Percentiles rank a stretch among this genome's conserved stretches.
phyloP scores from a whole-genome alignment of 2,113 vertebrate genomes.

The Hydrolagus affinis region DNA sequence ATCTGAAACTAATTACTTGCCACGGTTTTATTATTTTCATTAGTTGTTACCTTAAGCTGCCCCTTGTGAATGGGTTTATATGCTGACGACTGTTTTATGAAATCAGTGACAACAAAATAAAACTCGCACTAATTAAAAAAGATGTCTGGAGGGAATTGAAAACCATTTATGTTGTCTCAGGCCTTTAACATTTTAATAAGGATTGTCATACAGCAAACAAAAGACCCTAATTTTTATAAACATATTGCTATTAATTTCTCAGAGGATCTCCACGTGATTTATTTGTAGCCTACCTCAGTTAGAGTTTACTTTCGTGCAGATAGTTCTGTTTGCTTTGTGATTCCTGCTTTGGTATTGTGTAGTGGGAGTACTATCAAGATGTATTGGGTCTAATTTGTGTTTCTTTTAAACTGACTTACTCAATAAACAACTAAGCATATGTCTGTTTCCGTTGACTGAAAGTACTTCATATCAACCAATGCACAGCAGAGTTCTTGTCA shows the following conservation, averaged over 20 bases:
- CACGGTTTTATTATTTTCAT: conserved; percentile 14
- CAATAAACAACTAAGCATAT: too few relatives aligned
- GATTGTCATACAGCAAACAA: conserved; percentile 4
- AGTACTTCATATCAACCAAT: too few relatives aligned
- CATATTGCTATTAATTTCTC: neutral
- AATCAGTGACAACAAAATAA: conserved; percentile 22
- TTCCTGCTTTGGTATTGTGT: neutral
- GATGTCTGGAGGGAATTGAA: conserved; percentile 15
- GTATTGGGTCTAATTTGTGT: too few relatives aligned
- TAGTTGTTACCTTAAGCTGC: neutral
- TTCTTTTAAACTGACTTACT: too few relatives aligned
- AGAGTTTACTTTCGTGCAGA: neutral
- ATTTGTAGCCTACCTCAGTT: neutral
- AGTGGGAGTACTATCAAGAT: neutral
- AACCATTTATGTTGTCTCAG: conserved; percentile 4
- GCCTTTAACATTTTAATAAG: conserved; percentile 26
- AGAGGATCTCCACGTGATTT: neutral
- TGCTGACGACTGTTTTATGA: conserved; percentile 27
- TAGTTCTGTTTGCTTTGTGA: neutral
- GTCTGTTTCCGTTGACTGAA: too few relatives aligned
- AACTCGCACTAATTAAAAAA: conserved; percentile 24
- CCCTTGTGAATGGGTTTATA: neutral
- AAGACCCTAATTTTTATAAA: conserved; percentile 20
- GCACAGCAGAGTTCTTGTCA: too few relatives aligned
- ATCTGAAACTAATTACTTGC: conserved; percentile 27